Conservation (phyloP, 2,888 invertebrate genomes). For the Petrophora chlorosata region DNA sequence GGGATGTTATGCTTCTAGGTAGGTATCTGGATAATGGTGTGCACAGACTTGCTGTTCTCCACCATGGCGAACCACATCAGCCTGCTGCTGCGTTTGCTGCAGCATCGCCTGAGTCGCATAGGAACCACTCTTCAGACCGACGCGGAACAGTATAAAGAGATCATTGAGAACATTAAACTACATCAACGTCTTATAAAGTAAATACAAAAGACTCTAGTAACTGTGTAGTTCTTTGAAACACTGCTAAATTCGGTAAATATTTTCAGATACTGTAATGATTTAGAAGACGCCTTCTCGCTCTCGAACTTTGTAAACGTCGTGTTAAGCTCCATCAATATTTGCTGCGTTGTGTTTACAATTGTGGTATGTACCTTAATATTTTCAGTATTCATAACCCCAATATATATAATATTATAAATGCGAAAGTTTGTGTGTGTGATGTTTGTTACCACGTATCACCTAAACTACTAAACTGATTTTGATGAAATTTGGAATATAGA, state of each 20-base stretch:
- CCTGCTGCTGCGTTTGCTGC: slow-evolving; percentile 61
- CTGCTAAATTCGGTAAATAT: too few species aligned
- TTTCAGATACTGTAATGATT: slow-evolving; percentile 71
- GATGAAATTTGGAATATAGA: too few species aligned
- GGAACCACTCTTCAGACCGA: slow-evolving; percentile 48
- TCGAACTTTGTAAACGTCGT: slow-evolving; percentile 71
- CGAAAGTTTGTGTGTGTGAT: too few species aligned
- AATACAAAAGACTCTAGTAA: too few species aligned
- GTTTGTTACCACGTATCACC: too few species aligned
- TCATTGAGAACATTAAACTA: slow-evolving; percentile 63
- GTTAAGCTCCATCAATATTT: slow-evolving; percentile 74
- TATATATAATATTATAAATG: too few species aligned
- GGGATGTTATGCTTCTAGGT: slow-evolving; percentile 46
- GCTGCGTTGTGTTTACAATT: slow-evolving; percentile 74
- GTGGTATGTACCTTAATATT: slow-evolving; percentile 56
- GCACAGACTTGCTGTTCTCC: slow-evolving; percentile 71
- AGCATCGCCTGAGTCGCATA: slow-evolving; percentile 57
- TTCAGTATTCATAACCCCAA: too few species aligned
- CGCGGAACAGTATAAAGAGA: slow-evolving; percentile 61
- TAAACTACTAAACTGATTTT: too few species aligned
- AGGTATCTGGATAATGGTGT: slow-evolving; percentile 74
- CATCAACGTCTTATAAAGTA: slow-evolving; percentile 74
- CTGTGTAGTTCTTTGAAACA: too few species aligned
- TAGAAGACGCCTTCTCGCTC: slow-evolving; percentile 70
- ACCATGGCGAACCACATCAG: slow-evolving; percentile 75